Evolutionary conservation across 2,888 invertebrate species (phyloP).

Genomic region (Hydrotaea cyrtoneurina): DNA sequence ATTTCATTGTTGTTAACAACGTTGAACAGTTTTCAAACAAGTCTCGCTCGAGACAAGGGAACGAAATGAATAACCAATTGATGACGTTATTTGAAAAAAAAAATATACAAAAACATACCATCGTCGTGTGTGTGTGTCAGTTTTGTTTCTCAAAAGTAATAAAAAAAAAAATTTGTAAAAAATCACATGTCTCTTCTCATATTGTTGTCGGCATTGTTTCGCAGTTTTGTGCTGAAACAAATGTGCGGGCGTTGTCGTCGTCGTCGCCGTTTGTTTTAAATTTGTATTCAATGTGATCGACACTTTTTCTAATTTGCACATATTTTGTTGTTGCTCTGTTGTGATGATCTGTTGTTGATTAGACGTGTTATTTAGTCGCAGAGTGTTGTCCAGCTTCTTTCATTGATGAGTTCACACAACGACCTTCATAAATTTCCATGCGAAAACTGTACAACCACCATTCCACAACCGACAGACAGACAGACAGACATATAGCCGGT

Average conservation of each 20-base stretch:
- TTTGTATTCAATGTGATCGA: slow-evolving; percentile 11
- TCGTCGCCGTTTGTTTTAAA: neutral
- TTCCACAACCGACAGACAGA: neutral
- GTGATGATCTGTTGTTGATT: neutral
- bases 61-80: slow-evolving; percentile 15
- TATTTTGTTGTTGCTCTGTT: slow-evolving; percentile 22
- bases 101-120: neutral
- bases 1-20: neutral
- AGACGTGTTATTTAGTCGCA: too few relatives aligned
- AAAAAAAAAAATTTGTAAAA: neutral
- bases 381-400: neutral
- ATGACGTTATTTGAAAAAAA: slow-evolving; percentile 28
- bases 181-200: slow-evolving; percentile 26
- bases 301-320: slow-evolving; percentile 41
- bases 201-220: too few relatives aligned
- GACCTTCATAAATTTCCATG: slow-evolving; percentile 69
- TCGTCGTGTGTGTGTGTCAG: too few relatives aligned
- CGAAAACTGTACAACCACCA: slow-evolving; percentile 50
- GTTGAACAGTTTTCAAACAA: neutral
- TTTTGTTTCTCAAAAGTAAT: too few relatives aligned
- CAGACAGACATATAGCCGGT: too few relatives aligned
- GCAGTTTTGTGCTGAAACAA: neutral
- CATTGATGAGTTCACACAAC: slow-evolving; percentile 68
- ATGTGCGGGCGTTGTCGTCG: slow-evolving; percentile 31
- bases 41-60: neutral